Evolutionary conservation across 2,797 vertebrate species (phyloP).

Genomic region (Carcharodon carcharias): DNA sequence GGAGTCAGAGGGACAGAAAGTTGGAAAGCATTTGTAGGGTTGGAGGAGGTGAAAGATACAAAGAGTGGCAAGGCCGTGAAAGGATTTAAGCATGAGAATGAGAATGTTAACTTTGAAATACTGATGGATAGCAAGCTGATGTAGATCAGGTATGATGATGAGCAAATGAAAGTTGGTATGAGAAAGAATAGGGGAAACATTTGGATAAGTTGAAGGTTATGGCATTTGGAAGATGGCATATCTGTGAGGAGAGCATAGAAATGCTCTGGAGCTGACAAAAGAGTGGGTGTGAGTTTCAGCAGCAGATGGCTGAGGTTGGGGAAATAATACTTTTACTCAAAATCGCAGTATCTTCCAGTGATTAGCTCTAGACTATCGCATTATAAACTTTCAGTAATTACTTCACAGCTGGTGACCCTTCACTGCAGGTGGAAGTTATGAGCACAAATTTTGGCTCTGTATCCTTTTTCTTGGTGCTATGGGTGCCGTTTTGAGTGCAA

Average conservation of each 20-base stretch:
- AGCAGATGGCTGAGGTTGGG: background rate
- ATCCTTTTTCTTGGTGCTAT: background rate
- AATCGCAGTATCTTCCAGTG: background rate
- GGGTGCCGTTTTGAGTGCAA: background rate
- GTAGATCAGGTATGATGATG: background rate
- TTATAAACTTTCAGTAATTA: background rate
- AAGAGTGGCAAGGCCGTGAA: background rate
- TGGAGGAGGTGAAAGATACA: background rate
- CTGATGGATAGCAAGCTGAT: background rate
- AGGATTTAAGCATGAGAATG: background rate
- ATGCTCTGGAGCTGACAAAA: background rate
- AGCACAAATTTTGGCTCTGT: background rate
- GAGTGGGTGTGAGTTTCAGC: background rate
- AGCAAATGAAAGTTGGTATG: background rate
- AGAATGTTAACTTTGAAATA: background rate
- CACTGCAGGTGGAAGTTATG: background rate
- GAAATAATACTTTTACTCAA: background rate
- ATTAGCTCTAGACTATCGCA: background rate
- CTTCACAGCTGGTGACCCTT: background rate
- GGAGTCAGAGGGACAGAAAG: background rate
- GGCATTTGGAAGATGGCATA: background rate
- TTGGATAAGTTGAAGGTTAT: background rate
- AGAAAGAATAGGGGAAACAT: background rate
- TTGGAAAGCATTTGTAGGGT: background rate
- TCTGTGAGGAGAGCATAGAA: background rate